These are phyloP conservation scores for Parus major DNA, from an alignment of 2,113 vertebrate species.

Conservation along the genomic window DNA sequence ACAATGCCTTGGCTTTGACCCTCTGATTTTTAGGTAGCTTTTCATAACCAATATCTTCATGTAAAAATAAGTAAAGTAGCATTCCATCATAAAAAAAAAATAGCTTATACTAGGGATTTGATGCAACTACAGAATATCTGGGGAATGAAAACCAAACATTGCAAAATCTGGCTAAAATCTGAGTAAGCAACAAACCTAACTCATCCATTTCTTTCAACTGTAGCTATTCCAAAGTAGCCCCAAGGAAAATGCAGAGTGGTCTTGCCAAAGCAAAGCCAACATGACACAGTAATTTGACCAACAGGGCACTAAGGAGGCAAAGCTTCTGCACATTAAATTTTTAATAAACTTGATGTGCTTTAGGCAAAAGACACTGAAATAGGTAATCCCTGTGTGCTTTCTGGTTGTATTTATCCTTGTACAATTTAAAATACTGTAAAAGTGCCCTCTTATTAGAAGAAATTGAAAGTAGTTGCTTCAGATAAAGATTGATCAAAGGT, in stretches of 20 bases:
- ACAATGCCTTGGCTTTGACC: not conserved
- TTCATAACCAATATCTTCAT: not conserved
- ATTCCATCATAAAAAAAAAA: conserved; percentile 24
- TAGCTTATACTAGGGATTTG: not conserved
- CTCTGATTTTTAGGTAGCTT: not conserved
- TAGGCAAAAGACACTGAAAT: not conserved
- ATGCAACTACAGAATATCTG: not conserved
- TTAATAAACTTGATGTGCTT: not conserved
- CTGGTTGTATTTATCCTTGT: not conserved
- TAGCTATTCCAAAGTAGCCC: not conserved
- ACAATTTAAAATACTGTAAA: not conserved
- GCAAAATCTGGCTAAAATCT: not conserved
- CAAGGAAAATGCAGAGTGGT: not conserved
- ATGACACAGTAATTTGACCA: not conserved
- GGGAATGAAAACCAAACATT: not conserved
- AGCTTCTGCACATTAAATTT: not conserved
- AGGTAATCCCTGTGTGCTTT: not conserved
- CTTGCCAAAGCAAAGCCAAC: not conserved
- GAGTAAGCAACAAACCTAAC: not conserved
- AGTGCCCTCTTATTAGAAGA: not conserved
- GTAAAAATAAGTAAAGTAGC: not conserved
- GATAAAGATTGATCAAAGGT: not conserved
- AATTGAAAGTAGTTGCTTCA: not conserved
- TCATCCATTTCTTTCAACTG: not conserved
- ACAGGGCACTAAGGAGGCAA: not conserved